Base-by-base conservation (phyloP, 2,888 invertebrate species). In the Orchesella flavescens region DNA sequence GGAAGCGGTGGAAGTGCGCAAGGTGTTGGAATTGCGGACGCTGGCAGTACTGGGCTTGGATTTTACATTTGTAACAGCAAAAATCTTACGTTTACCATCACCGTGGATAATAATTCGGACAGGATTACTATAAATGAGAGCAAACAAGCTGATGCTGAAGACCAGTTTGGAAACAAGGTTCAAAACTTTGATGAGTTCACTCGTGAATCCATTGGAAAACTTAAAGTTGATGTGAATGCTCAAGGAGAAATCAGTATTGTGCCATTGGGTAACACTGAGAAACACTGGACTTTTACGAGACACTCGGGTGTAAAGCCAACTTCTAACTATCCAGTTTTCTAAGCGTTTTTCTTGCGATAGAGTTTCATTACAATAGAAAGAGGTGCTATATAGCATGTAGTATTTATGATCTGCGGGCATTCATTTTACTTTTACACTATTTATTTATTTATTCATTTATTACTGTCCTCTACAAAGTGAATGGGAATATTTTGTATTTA, bases 21-120 rank as follows among this genome's bases (percentile, higher is more conserved):
- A 65, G 82, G 82, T 19, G 82, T 82, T 5, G 82, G 82, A 17
- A 82, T 82, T 13, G 75, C 82, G 17, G 82, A 82, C 24, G 76
- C 61, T 12, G 81, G 74, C 9, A 81, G 74, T 34, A 82, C 82
- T 1, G 82, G 82, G 7, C 71, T 82, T 5, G 82, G 82, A 5
- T 82, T 82, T 34, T 82, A 82, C 53, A 82, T 82, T 65, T 82
- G 82, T 23, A 82, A 82, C 76, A 76, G 76, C 34, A 82, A 82
- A 24, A 82, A 82, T 65, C 75, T 82, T 17, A 76, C 53, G 43
- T 82, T 82, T 34, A 76, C 71, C 65, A 82, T 82, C 19, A 63
- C 76, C 49, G 76, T 82, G 24, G 76, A 82, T 24, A 82, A 82
- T 71, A 75, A 82, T 65, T 63, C 71, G n/a, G 82, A 82, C 17